Evolutionary conservation across 2,797 vertebrate genomes (phyloP), one percentile per base, ranked within the genome.

Genomic region (Buphagus erythrorhynchus): DNA sequence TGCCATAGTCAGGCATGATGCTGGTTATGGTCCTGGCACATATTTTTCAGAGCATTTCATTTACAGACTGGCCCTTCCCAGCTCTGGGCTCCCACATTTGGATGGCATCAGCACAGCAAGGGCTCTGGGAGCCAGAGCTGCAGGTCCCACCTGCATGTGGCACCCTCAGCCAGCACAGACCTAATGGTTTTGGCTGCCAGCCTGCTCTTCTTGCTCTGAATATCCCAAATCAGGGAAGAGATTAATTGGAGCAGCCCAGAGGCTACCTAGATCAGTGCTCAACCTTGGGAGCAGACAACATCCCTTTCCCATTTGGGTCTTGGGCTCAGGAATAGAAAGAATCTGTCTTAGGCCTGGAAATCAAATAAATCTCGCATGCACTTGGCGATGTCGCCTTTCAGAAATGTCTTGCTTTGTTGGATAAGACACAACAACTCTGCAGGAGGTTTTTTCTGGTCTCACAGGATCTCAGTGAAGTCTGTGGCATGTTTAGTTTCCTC

Each of bases 1-100:
- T 33, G 16, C 33, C 29, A 6, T 1, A 13, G 24, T 13, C 0
- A 0, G 25, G 33, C 19, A 16, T 0, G 2, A 5, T 6, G 25
- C 33, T 49, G 45, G 38, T 19, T 61, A 8, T 1, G 1, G 16
- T 31, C 11, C 67, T 73, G 31, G 46, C 58, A 72, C 19, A 18
- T 0, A 3, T 48, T 61, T 82, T 89, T 61, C n/a, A 65, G 36
- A 78, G 21, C 5, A 18, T 43, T 62, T 79, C 24, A 16, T 3
- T 0, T 14, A 35, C 63, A 74, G 5, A 16, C 8, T 72, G 35
- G 2, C 3, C 7, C 21, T 61, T 61, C 57, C 48, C 9, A 2
- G 28, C 55, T 29, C 59, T 26, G 43, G 33, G 18, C 43, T 74
- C 25, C 52, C 59, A 57, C 1, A 0, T n/a, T 71, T 9, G 40